A percentile compares a stretch with the other conserved stretches of the same genome.
phyloP scores from a whole-genome alignment of 2,888 invertebrate genomes.

The Theodoxus fluviatilis region DNA sequence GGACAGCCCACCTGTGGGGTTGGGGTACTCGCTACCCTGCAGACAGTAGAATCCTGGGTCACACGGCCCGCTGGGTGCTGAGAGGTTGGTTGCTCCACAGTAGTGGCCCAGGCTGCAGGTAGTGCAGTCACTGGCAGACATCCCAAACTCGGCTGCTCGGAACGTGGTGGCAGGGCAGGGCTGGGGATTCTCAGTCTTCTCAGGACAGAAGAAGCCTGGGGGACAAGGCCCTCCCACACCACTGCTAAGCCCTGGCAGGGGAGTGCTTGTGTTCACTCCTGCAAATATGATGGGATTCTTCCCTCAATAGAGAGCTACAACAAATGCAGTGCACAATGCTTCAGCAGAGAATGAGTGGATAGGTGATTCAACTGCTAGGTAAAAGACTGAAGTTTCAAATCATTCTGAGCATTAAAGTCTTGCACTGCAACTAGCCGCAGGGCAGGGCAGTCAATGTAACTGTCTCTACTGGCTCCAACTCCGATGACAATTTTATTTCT shows the following conservation, averaged over 20 bases:
- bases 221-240: slow-evolving; percentile 62
- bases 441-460: no score
- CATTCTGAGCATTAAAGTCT: no score
- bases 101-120: slow-evolving; percentile 55
- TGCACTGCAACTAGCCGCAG: no score
- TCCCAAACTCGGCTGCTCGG: slow-evolving; percentile 45
- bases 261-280: slow-evolving; percentile 57
- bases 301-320: no score
- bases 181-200: slow-evolving; percentile 56
- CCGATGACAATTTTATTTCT: no score
- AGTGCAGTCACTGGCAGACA: slow-evolving; percentile 45
- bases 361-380: no score
- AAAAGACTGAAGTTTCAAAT: no score
- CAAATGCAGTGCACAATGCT: no score
- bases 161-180: slow-evolving; percentile 59
- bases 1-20: slow-evolving; percentile 55
- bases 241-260: slow-evolving; percentile 50
- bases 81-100: slow-evolving; percentile 53
- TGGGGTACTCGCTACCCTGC: slow-evolving; percentile 50
- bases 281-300: no score
- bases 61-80: slow-evolving; percentile 53
- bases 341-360: no score
- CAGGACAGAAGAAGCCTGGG: slow-evolving; percentile 57
- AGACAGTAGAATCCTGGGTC: slow-evolving; percentile 58
- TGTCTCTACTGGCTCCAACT: no score